Evolutionary conservation across 2,797 vertebrate species (phyloP).

Genomic region (Rhynchotus rufescens): DNA sequence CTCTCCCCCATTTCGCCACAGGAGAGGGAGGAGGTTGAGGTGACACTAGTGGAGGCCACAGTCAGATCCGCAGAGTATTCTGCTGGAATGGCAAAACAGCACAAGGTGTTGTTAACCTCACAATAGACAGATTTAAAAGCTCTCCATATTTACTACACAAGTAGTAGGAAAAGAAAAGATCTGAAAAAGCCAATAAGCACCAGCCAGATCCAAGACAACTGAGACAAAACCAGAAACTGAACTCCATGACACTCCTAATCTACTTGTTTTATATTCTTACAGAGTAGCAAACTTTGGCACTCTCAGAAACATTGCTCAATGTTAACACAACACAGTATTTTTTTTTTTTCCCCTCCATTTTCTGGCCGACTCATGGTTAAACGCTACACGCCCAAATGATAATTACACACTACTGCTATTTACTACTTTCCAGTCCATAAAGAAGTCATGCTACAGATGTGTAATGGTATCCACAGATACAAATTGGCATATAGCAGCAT

Average conservation of each 20-base stretch:
- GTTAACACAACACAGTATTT: neutral
- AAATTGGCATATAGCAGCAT: neutral
- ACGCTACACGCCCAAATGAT: neutral
- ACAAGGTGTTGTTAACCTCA: neutral
- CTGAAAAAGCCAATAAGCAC: neutral
- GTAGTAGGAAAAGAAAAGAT: neutral
- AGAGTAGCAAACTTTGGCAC: neutral
- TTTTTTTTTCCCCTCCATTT: neutral
- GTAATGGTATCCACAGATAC: neutral
- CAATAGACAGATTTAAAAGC: neutral
- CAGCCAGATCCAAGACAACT: neutral
- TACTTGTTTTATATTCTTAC: neutral
- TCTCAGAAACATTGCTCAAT: neutral
- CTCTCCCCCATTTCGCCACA: constrained; percentile 61
- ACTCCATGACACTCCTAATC: neutral
- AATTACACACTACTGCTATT: neutral
- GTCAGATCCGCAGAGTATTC: neutral
- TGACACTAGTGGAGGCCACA: neutral
- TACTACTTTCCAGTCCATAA: neutral
- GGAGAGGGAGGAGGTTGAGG: constrained; percentile 53
- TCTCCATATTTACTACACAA: neutral
- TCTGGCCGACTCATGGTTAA: neutral
- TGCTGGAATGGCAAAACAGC: neutral
- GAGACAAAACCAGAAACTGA: neutral
- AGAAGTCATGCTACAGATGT: neutral